Base-by-base conservation (phyloP, 2,113 vertebrate species). In the Chloebia gouldiae region DNA sequence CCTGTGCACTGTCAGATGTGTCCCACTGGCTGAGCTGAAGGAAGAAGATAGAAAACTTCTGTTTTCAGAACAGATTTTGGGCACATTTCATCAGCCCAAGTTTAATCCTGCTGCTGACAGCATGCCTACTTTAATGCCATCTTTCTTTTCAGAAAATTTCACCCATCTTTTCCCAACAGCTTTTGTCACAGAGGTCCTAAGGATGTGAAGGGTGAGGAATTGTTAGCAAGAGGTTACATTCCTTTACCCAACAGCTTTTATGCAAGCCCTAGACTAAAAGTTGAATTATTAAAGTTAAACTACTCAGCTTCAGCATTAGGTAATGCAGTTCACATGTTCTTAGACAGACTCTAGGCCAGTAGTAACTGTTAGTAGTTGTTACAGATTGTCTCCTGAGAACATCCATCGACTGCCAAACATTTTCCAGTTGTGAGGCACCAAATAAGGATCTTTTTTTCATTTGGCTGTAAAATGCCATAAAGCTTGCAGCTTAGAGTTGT, bases 21-120 rank as follows among this genome's bases (percentile, higher is more conserved):
- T 70, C 65, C 51, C 1, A 0, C 17, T 75, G 0, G 0, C 40
- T 1, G 4, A 30, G 37, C 40, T 72, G 73, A 33, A 57, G 80
- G 50, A 60, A 42, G 65, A 39, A 42, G 75, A 63, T 39, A 70
- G 60, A 91, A 76, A 69, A 85, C 17, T 64, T 81, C 45, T 73
- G 54, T 86, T 63, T 95, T 66, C 66, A 57, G 63, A 47, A 49
- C 19, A 77, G 42, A 71, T 69, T 92, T 87, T 71, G 79, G 75
- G 75, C 57, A 84, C 61, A 54, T 81, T 91, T 92, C 61, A 59
- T 66, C 64, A 95, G 69, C 39, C 65, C 69, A 81, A 71, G 27
- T 87, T 89, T 91, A 88, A 96, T 96, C 47, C 27, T 76, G 31
- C 27, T 76, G 31, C 53, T 88, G 49, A 93, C 66, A 91, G 75